A percentile compares a stretch with the other conserved stretches of the same genome.
These are phyloP conservation scores for Crenuchus spilurus DNA, from an alignment of 2,797 vertebrate genomes.

Conservation along the genomic window DNA sequence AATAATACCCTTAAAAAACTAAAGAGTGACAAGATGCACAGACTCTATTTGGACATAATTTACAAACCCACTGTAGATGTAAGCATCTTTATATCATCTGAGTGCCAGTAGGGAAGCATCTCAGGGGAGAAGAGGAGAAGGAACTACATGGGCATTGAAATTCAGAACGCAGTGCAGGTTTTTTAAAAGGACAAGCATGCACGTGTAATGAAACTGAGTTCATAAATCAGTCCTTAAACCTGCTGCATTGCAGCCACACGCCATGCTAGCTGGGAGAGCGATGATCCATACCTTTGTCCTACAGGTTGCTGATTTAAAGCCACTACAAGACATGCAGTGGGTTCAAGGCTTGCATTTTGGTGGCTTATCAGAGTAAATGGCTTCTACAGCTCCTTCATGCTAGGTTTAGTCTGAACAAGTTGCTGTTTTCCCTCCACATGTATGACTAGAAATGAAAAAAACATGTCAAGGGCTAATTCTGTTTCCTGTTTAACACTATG, in stretches of 20 bases:
- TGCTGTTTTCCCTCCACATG: too few species aligned
- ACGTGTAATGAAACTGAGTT: not conserved
- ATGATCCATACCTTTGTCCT: not conserved
- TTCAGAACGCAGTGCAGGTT: not conserved
- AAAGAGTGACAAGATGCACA: not conserved
- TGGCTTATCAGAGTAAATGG: too few species aligned
- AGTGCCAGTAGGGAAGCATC: not conserved
- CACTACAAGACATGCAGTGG: not conserved
- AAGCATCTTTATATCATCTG: not conserved
- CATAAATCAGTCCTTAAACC: not conserved
- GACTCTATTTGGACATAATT: not conserved
- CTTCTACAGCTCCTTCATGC: too few species aligned
- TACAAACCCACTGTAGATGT: not conserved
- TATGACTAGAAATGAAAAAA: too few species aligned
- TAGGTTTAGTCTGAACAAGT: too few species aligned
- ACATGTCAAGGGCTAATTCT: too few species aligned
- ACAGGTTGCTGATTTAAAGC: not conserved
- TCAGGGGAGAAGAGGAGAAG: not conserved
- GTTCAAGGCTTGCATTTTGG: not conserved
- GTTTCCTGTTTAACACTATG: too few species aligned
- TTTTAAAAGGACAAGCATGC: not conserved
- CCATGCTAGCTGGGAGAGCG: not conserved
- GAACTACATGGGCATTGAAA: not conserved
- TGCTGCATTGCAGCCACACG: not conserved
- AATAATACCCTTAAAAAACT: constrained; percentile 3